Evolutionary conservation across 92 coral and sea anemone species (phyloP).

Genomic region (Plumapathes pennacea): DNA sequence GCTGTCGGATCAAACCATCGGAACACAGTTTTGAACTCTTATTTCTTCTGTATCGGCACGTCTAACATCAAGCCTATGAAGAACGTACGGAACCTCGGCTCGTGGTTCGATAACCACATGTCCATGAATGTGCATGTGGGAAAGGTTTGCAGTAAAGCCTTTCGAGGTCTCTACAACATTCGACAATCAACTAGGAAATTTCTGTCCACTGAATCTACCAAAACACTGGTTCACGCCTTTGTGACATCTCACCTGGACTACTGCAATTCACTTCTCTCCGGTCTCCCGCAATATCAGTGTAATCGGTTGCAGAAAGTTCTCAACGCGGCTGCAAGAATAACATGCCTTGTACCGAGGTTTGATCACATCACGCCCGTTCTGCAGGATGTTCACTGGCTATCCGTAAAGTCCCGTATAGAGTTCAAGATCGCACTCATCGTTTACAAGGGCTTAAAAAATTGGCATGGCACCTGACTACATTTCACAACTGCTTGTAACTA

Average conservation of each 20-base stretch:
- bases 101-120: constrained; percentile 49
- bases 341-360: constrained; percentile 22
- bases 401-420: constrained; percentile 14
- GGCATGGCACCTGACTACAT: too few species aligned
- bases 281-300: constrained; percentile 29
- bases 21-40: too few species aligned
- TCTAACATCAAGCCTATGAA: constrained; percentile 18
- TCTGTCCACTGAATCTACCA: constrained; percentile 18
- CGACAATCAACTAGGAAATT: constrained; percentile 52
- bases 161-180: constrained; percentile 38
- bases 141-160: constrained; percentile 56
- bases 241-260: constrained; percentile 50
- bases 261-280: constrained; percentile 35
- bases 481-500: too few species aligned
- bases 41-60: too few species aligned
- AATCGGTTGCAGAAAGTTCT: constrained; percentile 26
- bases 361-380: constrained; percentile 55
- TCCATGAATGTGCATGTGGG: constrained; percentile 40
- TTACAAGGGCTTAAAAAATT: constrained; percentile 5
- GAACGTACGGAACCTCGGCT: constrained; percentile 34
- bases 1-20: too few species aligned
- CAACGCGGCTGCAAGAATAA: constrained; percentile 48
- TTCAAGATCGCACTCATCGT: too few species aligned
- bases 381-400: constrained; percentile 46
- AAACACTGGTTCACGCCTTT: constrained; percentile 54